phyloP scores from a whole-genome alignment of 1,140 invertebrate genomes.

The Ctenoplectra terminalis region DNA sequence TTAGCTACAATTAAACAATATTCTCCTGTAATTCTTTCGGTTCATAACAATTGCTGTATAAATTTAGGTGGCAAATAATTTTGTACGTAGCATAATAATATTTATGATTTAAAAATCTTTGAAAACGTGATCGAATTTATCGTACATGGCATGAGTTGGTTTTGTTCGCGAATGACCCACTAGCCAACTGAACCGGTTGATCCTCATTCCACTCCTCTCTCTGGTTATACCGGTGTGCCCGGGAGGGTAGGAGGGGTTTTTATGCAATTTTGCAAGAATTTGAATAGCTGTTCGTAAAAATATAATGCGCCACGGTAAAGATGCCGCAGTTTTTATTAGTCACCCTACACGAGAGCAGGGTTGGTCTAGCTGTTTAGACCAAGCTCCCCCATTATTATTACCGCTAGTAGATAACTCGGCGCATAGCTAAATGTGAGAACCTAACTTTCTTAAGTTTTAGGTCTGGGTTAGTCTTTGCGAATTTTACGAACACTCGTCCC shows the following conservation, averaged over 20 bases:
- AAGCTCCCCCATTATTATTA: slow-evolving; percentile 72
- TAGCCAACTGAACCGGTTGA: slow-evolving; percentile 73
- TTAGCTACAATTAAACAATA: background rate
- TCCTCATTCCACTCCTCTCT: slow-evolving; percentile 52
- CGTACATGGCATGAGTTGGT: background rate
- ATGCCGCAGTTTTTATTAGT: slow-evolving; percentile 73
- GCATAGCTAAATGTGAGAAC: slow-evolving; percentile 76
- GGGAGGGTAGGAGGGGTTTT: slow-evolving; percentile 74
- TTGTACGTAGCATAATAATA: background rate
- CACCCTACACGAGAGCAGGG: slow-evolving; percentile 53
- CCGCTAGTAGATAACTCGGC: slow-evolving; percentile 73
- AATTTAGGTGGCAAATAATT: background rate
- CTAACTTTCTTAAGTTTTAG: slow-evolving; percentile 8
- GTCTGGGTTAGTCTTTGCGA: background rate
- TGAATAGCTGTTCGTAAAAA: slow-evolving; percentile 81
- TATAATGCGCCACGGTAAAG: slow-evolving; percentile 73
- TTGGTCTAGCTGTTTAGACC: slow-evolving; percentile 72
- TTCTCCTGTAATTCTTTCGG: background rate
- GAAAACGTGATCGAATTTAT: slow-evolving; percentile 1
- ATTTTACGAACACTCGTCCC: slow-evolving; percentile 50
- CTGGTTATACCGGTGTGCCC: slow-evolving; percentile 74
- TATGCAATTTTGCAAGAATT: slow-evolving; percentile 82
- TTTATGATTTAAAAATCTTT: background rate
- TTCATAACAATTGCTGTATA: background rate
- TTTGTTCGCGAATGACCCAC: slow-evolving; percentile 74